Base-by-base conservation (phyloP, 2,888 invertebrate species). In the Drosophila mercatorum region DNA sequence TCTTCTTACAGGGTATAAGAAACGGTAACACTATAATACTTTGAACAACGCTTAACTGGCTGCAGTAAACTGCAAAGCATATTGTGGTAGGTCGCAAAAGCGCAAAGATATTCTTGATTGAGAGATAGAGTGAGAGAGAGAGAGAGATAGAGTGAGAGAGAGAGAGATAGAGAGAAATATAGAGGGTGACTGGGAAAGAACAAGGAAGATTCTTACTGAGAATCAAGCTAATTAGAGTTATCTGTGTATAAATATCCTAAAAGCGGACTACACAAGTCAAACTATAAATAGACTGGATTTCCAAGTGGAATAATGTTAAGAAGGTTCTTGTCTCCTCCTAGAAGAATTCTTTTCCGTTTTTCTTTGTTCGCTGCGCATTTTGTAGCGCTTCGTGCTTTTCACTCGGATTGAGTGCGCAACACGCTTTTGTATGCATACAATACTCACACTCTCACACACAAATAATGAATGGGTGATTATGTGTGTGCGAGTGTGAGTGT, bases 291-390 rank as follows among this genome's bases (percentile, higher is more conserved):
- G 58, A 60, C 65, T 61, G 44, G 36, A 64, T 47, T 36, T 36
- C 5, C 36, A 28, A 53, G 40, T 34, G n/a, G n/a, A 49, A 34
- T 28, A n/a, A 14, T 51, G 14, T 34, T 11, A 31, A 28, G 8
- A 41, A 56, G 22, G 47, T 44, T 36, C 41, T 56, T 59, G 53
- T 46, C 26, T 47, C 22, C 38, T 28, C 14, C 80, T 70, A 83
- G 81, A 83, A 83, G 77, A 69, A 68, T 83, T 80, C 69, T 80
- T 70, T 62, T 10, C 17, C 46, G 61, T 57, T 56, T 76, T 75
- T 72, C 83, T 80, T 76, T 83, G 64, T 69, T 38, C 59, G 52
- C 51, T 47, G 26, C 40, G 51, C 47, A 51, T 22, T 59, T 47
- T 31, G 53, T 26, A 28, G 43, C 53, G 12, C 40, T 57, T 26